Base-by-base conservation (phyloP, 2,113 vertebrate species). In the Ictalurus punctatus region DNA sequence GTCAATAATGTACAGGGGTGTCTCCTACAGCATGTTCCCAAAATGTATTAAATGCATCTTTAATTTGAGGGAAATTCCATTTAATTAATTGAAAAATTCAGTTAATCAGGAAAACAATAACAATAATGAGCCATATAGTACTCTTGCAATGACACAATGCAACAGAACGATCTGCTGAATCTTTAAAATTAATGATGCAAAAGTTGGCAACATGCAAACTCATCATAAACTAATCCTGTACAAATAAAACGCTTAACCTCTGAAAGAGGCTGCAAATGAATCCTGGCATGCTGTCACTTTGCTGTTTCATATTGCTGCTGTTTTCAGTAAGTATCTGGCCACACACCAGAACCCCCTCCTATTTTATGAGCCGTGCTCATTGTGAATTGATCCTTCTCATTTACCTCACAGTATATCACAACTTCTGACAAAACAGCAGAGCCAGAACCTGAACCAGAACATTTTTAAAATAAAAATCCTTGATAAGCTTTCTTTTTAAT, bases 351-450 rank as follows among this genome's bases (percentile, higher is more conserved):
- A 48, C 71, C 82, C 19, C 71, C 59, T 69, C 67, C 58, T 40
- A 88, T 90, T 88, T 90, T 93, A 90, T 89, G 74, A 67, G 87
- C 86, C 92, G 91, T 92, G 90, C 88, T 92, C 92, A 93, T 91
- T 91, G 92, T 94, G 94, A 92, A 95, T 92, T 91, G 91, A 93
- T 89, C 92, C 92, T 93, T 94, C 88, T 94, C 90, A 93, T 94
- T 95, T 91, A 92, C 90, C 90, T 94, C 93, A 91, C 90, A 91
- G 90, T 88, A 92, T 92, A 91, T 93, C 88, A 94, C 87, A 93
- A 89, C 91, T 71, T 80, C 23, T 90, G 91, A 92, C 92, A 84
- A 84, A 87, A 87, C 30, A 63, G 76, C 78, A 5, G 30, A 25
- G 91, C 92, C 90, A 93, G 88, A 92, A 91, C 91, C 92, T 85